Evolutionary conservation across 2,888 invertebrate species (phyloP).

Genomic region (Diploptera punctata): DNA sequence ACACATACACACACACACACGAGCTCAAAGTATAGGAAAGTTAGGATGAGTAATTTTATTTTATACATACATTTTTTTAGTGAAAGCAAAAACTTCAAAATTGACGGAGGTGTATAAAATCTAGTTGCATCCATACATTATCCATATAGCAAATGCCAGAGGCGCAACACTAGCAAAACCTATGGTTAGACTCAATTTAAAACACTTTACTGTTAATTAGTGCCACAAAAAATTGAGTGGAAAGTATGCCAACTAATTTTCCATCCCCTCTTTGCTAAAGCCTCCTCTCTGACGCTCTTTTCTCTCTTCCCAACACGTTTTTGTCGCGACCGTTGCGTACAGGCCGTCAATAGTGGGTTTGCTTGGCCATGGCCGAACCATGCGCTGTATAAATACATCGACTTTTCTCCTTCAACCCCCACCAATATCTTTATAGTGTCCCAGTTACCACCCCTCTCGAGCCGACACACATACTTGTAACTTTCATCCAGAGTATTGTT

Average conservation of each 20-base stretch:
- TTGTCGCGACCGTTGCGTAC: background rate
- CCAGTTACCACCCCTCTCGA: no score
- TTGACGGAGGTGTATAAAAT: no score
- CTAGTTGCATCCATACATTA: slow-evolving; percentile 15
- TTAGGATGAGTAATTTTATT: background rate
- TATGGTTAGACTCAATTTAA: slow-evolving; percentile 14
- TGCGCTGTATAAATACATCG: background rate
- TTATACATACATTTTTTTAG: background rate
- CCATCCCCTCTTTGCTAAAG: background rate
- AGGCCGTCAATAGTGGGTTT: slow-evolving; percentile 6
- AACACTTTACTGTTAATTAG: slow-evolving; percentile 23
- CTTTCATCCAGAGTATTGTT: background rate
- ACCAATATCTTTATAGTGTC: no score
- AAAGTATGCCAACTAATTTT: slow-evolving; percentile 17
- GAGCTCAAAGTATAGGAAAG: no score
- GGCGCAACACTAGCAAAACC: slow-evolving; percentile 14
- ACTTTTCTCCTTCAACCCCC: no score
- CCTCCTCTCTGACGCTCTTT: no score
- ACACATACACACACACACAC: no score
- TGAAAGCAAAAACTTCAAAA: background rate
- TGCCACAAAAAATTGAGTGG: slow-evolving; percentile 3
- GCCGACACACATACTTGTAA: background rate
- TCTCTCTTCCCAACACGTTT: slow-evolving; percentile 5
- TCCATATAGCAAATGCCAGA: slow-evolving; percentile 7
- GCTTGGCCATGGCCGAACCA: background rate